A percentile compares a stretch with the other conserved stretches of the same genome.
Evolutionary conservation across 2,888 invertebrate species (phyloP).

Genomic region (Hofmannophila pseudospretella): DNA sequence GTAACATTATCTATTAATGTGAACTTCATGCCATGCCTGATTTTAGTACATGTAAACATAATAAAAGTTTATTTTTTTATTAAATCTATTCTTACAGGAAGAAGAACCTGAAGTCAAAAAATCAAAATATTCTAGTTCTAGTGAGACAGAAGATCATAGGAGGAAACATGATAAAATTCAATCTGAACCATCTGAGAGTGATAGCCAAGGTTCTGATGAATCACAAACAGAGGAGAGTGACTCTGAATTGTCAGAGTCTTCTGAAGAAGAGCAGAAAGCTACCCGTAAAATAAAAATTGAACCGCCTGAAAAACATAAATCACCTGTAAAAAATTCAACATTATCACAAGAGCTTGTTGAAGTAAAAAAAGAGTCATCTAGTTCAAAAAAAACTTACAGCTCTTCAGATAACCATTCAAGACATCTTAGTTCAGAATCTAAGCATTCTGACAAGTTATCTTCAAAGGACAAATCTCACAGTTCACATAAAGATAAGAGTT

Average conservation of each 20-base stretch:
- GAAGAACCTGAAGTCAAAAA: slow-evolving; percentile 51
- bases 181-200: slow-evolving; percentile 33
- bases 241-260: slow-evolving; percentile 43
- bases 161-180: slow-evolving; percentile 31
- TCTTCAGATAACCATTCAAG: slow-evolving; percentile 32
- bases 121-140: slow-evolving; percentile 39
- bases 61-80: not conserved
- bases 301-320: slow-evolving; percentile 35
- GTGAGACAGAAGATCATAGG: slow-evolving; percentile 34
- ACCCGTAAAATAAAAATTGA: slow-evolving; percentile 46
- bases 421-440: slow-evolving; percentile 34
- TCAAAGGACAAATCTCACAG: slow-evolving; percentile 41
- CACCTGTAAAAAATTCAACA: slow-evolving; percentile 20
- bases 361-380: slow-evolving; percentile 35
- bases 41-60: too few relatives aligned
- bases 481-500: slow-evolving; percentile 42
- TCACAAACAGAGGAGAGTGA: slow-evolving; percentile 44
- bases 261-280: slow-evolving; percentile 42
- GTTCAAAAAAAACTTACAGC: slow-evolving; percentile 30
- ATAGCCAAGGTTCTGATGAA: slow-evolving; percentile 37
- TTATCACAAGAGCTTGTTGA: slow-evolving; percentile 35
- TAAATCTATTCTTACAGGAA: slow-evolving; percentile 23
- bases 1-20: slow-evolving; percentile 4
- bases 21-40: not conserved
- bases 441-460: slow-evolving; percentile 37